Percentiles rank a stretch among this genome's conserved stretches.
Conservation (phyloP, 2,888 invertebrate species). For the Frankliniella intonsa region DNA sequence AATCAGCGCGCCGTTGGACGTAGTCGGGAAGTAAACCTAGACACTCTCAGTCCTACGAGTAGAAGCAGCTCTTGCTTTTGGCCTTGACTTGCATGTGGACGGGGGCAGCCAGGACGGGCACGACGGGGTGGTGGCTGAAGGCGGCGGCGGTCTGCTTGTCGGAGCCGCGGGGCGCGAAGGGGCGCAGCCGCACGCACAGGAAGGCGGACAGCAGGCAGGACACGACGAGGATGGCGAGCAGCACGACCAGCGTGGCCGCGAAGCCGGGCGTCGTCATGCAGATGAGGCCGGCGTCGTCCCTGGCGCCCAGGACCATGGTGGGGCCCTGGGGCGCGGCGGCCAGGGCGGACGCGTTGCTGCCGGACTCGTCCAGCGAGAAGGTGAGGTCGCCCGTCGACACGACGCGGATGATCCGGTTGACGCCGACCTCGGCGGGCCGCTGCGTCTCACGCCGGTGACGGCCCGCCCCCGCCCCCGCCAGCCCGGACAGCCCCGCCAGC, state of each 20-base stretch:
- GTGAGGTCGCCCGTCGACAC: slow-evolving; percentile 87
- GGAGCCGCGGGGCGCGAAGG: slow-evolving; percentile 31
- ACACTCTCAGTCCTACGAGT: not conserved
- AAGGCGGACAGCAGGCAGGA: slow-evolving; percentile 84
- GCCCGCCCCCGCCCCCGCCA: too few species aligned
- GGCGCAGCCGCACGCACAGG: slow-evolving; percentile 66
- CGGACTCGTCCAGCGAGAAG: slow-evolving; percentile 69
- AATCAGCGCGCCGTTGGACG: not conserved
- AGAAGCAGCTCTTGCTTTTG: slow-evolving; percentile 18
- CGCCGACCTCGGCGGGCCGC: slow-evolving; percentile 74
- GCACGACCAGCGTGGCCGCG: slow-evolving; percentile 75
- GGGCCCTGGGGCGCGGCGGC: slow-evolving; percentile 52
- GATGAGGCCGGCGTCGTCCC: slow-evolving; percentile 62
- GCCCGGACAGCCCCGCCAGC: slow-evolving; percentile 58
- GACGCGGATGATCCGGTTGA: slow-evolving; percentile 82
- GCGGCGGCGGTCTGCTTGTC: slow-evolving; percentile 43
- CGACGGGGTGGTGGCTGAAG: slow-evolving; percentile 9
- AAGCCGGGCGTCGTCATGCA: slow-evolving; percentile 95
- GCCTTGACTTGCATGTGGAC: not conserved
- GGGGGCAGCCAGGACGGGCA: not conserved
- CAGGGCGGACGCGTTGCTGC: slow-evolving; percentile 52
- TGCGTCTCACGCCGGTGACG: slow-evolving; percentile 29
- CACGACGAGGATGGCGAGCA: slow-evolving; percentile 74
- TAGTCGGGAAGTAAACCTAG: too few species aligned
- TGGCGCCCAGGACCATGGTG: slow-evolving; percentile 68